A percentile compares a stretch with the other conserved stretches of the same genome.
phyloP scores from a whole-genome alignment of 1,140 invertebrate genomes.

The Lysiphlebus fabarum region DNA sequence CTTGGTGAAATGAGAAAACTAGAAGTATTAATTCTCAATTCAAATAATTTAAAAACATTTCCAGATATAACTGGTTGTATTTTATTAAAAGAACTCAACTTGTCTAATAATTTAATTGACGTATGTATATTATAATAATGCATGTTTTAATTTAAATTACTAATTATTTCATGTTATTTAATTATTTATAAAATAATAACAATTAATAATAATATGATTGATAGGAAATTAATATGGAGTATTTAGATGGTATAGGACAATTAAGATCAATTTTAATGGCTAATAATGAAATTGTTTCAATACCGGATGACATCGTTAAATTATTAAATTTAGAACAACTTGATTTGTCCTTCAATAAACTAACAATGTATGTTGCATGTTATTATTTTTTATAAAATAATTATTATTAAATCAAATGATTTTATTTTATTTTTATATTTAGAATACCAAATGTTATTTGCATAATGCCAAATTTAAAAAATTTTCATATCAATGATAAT shows the following conservation, averaged over 20 bases:
- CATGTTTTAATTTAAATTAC: not conserved
- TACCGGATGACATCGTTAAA: conserved; percentile 76
- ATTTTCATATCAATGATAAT: conserved; percentile 82
- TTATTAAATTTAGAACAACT: conserved; percentile 73
- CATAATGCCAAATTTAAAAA: conserved; percentile 75
- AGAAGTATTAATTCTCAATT: conserved; percentile 74
- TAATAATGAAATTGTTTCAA: conserved; percentile 68
- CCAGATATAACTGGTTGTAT: conserved; percentile 68
- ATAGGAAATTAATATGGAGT: conserved; percentile 64
- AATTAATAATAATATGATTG: conserved; percentile 7
- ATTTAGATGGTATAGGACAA: conserved; percentile 66
- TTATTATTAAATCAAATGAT: not conserved
- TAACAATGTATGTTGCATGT: conserved; percentile 61
- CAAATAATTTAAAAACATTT: conserved; percentile 68
- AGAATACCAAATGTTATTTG: conserved; percentile 76
- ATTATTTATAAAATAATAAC: conserved; percentile 11
- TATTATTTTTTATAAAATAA: conserved; percentile 9
- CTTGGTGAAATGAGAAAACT: conserved; percentile 77
- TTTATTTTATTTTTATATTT: conserved; percentile 30
- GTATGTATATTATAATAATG: conserved; percentile 50
- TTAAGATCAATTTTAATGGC: conserved; percentile 73
- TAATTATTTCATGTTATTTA: not conserved
- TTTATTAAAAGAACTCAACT: conserved; percentile 69
- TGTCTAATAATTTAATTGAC: conserved; percentile 76
- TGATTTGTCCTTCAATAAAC: conserved; percentile 79